phyloP scores from a whole-genome alignment of 1,140 invertebrate genomes.

The Tribolium castaneum region DNA sequence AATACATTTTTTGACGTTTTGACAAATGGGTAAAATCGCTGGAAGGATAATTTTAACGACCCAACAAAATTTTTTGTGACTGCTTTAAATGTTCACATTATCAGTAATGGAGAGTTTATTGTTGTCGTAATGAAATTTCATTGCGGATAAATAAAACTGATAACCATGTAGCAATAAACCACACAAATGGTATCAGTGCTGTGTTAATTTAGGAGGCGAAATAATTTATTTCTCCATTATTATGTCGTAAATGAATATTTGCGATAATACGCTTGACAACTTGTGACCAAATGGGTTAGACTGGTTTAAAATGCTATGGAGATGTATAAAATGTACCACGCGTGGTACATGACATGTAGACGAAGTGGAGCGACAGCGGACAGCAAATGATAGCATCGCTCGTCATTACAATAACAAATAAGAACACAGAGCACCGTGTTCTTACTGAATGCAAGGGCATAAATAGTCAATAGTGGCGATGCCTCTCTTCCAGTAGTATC shows the following conservation, averaged over 20 bases:
- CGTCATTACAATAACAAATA: constrained; percentile 62
- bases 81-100: background rate
- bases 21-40: no score
- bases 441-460: constrained; percentile 49
- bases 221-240: background rate
- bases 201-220: background rate
- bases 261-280: background rate
- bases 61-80: background rate
- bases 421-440: constrained; percentile 57
- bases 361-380: constrained; percentile 54
- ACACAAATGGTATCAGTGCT: background rate
- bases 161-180: background rate
- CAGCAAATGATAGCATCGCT: constrained; percentile 57
- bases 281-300: constrained; percentile 33
- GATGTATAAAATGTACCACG: constrained; percentile 51
- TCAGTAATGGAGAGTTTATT: background rate
- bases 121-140: background rate
- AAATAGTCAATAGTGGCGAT: constrained; percentile 46
- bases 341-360: constrained; percentile 55
- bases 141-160: background rate
- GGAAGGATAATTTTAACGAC: no score
- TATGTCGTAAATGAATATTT: background rate
- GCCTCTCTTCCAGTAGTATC: background rate
- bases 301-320: constrained; percentile 50
- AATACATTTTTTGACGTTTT: no score